These are phyloP conservation scores for Phoeniculus purpureus DNA, from an alignment of 2,797 vertebrate species.

Conservation along the genomic window DNA sequence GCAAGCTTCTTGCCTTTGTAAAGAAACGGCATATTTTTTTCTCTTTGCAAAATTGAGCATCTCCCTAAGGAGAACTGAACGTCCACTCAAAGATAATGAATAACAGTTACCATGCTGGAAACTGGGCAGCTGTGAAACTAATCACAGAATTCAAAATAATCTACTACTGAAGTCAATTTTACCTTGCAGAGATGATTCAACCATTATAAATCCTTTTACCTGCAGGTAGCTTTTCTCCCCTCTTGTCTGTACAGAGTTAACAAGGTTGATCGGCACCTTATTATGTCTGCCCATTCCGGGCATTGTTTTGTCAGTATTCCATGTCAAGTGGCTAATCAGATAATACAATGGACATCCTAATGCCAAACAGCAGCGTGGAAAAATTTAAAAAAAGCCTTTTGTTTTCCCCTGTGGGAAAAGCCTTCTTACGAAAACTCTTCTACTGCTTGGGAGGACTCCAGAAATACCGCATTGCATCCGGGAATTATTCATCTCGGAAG, in stretches of 20 bases:
- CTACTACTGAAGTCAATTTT: background rate
- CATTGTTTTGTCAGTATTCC: slow-evolving; percentile 44
- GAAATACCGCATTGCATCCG: slow-evolving; percentile 35
- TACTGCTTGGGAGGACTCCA: slow-evolving; percentile 50
- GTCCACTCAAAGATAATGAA: background rate
- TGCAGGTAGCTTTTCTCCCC: background rate
- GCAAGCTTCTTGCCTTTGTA: background rate
- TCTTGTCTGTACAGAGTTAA: slow-evolving; percentile 7
- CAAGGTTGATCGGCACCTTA: background rate
- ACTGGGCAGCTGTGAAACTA: slow-evolving; percentile 5
- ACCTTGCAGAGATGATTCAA: background rate
- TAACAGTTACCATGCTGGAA: background rate
- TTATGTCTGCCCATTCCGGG: slow-evolving; percentile 35
- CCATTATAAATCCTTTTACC: background rate
- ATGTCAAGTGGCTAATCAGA: slow-evolving; percentile 50
- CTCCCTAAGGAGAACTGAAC: background rate
- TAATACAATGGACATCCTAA: slow-evolving; percentile 23
- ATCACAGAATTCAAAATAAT: background rate
- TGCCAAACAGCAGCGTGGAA: slow-evolving; percentile 36
- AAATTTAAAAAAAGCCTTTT: slow-evolving; percentile 14
- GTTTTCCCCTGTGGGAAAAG: slow-evolving; percentile 32
- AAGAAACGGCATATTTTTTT: background rate
- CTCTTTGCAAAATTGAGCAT: background rate
- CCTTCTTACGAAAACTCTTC: background rate
- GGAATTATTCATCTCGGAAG: slow-evolving; percentile 49